phyloP scores from a whole-genome alignment of 2,113 vertebrate genomes.

The Desmodus rotundus region DNA sequence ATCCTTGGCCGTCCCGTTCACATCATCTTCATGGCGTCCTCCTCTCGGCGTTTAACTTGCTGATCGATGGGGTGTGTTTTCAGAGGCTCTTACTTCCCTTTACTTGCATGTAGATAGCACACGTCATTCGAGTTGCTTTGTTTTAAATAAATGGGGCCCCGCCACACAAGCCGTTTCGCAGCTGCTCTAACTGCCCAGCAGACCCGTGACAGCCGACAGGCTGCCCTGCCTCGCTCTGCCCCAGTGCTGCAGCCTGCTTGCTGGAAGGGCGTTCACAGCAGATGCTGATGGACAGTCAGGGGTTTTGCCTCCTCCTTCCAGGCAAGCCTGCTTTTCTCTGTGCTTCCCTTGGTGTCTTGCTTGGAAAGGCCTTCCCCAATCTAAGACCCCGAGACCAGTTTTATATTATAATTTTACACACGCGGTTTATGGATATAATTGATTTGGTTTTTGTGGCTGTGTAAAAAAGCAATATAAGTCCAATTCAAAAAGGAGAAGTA shows the following conservation, averaged over 20 bases:
- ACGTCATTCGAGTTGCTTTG: neutral
- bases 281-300: rapidly evolving
- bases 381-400: neutral
- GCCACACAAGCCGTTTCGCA: neutral
- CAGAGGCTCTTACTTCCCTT: neutral
- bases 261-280: neutral
- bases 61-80: neutral
- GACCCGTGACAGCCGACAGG: neutral
- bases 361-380: neutral
- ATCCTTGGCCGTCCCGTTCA: neutral
- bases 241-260: neutral
- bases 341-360: neutral
- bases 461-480: neutral
- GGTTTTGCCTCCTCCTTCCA: neutral
- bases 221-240: neutral
- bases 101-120: no score
- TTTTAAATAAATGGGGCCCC: neutral
- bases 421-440: neutral
- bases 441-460: neutral
- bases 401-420: neutral
- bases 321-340: neutral
- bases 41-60: neutral
- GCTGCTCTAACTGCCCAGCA: neutral
- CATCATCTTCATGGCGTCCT: neutral
- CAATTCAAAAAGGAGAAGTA: neutral